A percentile compares a stretch with the other conserved stretches of the same genome.
phyloP scores from a whole-genome alignment of 2,113 vertebrate species.

The Chaenocephalus aceratus region DNA sequence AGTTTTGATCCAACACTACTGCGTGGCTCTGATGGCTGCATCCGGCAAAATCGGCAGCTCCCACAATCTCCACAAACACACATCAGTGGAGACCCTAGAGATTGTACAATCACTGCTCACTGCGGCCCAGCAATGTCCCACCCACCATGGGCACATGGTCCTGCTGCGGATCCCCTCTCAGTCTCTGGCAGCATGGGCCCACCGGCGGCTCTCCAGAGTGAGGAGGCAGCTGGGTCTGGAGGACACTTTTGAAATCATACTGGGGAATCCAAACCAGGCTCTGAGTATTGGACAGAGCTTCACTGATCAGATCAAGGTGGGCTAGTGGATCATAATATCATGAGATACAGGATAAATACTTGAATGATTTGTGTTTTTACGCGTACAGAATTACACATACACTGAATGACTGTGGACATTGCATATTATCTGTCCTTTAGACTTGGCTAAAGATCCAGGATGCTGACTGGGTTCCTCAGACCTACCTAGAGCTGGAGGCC shows the following conservation, averaged over 20 bases:
- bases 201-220: slow-evolving; percentile 90
- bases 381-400: neutral
- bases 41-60: slow-evolving; percentile 82
- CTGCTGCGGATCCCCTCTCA: slow-evolving; percentile 93
- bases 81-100: slow-evolving; percentile 96
- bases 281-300: slow-evolving; percentile 91
- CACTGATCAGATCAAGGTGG: slow-evolving; percentile 92
- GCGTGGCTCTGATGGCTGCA: slow-evolving; percentile 93
- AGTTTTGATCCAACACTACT: slow-evolving; percentile 95
- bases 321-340: neutral
- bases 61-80: slow-evolving; percentile 92
- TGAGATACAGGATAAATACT: neutral
- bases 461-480: slow-evolving; percentile 92
- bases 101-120: slow-evolving; percentile 92
- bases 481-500: slow-evolving; percentile 95
- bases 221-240: slow-evolving; percentile 92
- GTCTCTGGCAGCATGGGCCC: slow-evolving; percentile 91
- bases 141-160: slow-evolving; percentile 95
- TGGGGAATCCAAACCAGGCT: slow-evolving; percentile 88
- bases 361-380: neutral
- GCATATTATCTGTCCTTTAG: slow-evolving; percentile 72
- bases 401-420: neutral
- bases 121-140: slow-evolving; percentile 88
- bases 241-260: slow-evolving; percentile 93
- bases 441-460: slow-evolving; percentile 94